Percentiles rank a stretch among this genome's conserved stretches.
phyloP scores from a whole-genome alignment of 2,888 invertebrate species.

The Meganola albula region DNA sequence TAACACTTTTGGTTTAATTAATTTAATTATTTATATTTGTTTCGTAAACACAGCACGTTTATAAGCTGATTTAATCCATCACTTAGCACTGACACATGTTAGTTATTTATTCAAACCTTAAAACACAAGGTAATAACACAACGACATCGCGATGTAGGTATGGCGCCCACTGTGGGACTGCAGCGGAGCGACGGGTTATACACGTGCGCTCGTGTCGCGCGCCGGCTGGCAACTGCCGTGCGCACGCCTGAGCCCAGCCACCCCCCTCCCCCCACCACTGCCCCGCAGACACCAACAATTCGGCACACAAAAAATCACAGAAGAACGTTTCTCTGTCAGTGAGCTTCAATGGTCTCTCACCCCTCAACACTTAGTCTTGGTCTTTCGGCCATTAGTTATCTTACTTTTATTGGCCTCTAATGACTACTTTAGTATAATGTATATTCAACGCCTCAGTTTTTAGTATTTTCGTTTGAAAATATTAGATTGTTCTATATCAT shows the following conservation, averaged over 20 bases:
- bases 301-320: constrained; percentile 64
- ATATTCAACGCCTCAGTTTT: constrained; percentile 37
- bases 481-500: too few relatives aligned
- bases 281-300: constrained; percentile 48
- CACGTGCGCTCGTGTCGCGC: constrained; percentile 39
- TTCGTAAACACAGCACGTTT: constrained; percentile 33
- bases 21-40: constrained; percentile 20
- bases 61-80: constrained; percentile 21
- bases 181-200: constrained; percentile 26
- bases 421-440: constrained; percentile 54
- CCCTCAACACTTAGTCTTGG: constrained; percentile 49
- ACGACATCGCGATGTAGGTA: constrained; percentile 34
- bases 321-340: constrained; percentile 65
- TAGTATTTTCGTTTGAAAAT: constrained; percentile 50
- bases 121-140: constrained; percentile 27
- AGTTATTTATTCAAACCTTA: too few relatives aligned
- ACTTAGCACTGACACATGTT: constrained; percentile 24
- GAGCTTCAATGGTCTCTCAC: constrained; percentile 58
- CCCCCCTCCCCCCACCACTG: constrained; percentile 37
- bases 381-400: constrained; percentile 59
- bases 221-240: constrained; percentile 61
- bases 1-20: constrained; percentile 20
- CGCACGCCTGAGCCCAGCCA: constrained; percentile 70
- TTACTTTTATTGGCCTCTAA: constrained; percentile 47
- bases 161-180: constrained; percentile 61